phyloP scores from a whole-genome alignment of 2,113 vertebrate genomes.

The Mobula hypostoma region DNA sequence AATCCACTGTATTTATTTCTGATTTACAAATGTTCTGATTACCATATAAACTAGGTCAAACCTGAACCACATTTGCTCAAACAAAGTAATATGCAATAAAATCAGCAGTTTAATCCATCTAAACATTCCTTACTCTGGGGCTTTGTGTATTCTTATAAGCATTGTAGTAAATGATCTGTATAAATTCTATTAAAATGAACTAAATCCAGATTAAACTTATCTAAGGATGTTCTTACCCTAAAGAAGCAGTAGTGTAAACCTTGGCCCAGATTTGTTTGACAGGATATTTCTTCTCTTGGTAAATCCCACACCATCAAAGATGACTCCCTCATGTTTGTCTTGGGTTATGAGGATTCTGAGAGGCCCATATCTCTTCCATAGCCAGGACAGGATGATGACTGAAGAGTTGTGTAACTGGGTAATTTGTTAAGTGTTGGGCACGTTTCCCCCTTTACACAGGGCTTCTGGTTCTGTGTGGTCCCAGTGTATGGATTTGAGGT shows the following conservation, averaged over 20 bases:
- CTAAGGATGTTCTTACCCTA: background rate
- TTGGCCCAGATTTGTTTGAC: background rate
- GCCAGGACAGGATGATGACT: too few species aligned
- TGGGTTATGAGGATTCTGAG: too few species aligned
- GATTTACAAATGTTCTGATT: background rate
- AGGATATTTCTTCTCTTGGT: too few species aligned
- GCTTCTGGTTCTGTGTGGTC: too few species aligned
- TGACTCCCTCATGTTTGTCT: too few species aligned
- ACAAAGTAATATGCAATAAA: background rate
- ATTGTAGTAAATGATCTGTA: conserved; percentile 7
- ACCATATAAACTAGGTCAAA: background rate
- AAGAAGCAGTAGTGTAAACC: background rate
- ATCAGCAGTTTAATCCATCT: background rate
- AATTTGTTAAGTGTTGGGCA: too few species aligned
- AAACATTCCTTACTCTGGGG: background rate
- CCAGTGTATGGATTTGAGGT: too few species aligned
- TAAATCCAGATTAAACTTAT: conserved; percentile 15
- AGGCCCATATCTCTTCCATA: too few species aligned
- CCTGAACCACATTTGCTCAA: background rate
- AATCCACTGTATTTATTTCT: background rate
- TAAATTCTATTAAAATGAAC: conserved; percentile 1
- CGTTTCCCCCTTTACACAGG: too few species aligned
- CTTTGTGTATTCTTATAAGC: background rate
- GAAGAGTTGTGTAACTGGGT: too few species aligned
- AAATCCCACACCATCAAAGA: too few species aligned